phyloP scores from a whole-genome alignment of 2,113 vertebrate genomes.

The Coreoperca whiteheadi region DNA sequence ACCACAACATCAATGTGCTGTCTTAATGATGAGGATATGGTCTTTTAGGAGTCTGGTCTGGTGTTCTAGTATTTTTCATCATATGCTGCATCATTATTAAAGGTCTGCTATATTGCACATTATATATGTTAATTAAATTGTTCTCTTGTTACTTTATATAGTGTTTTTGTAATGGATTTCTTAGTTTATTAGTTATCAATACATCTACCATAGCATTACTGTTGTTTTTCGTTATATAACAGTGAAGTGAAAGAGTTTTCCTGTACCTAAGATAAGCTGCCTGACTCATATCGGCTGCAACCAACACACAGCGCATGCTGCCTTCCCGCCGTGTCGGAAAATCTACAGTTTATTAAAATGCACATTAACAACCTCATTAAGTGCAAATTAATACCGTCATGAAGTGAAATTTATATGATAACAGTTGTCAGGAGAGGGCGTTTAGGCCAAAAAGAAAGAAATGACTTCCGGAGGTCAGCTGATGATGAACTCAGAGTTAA shows the following conservation, averaged over 20 bases:
- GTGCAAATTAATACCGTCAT: background rate
- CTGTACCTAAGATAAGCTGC: conserved; percentile 18
- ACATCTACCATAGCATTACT: background rate
- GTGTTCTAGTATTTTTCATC: background rate
- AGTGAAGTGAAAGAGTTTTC: conserved; percentile 19
- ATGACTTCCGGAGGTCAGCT: background rate
- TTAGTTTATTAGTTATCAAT: background rate
- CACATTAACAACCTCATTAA: background rate
- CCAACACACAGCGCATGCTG: conserved; percentile 15
- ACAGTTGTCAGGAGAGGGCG: fast-evolving
- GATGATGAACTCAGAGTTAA: background rate
- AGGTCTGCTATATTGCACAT: background rate
- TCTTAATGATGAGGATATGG: background rate
- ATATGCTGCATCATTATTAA: background rate
- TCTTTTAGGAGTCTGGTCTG: background rate
- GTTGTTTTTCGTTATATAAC: conserved; percentile 42
- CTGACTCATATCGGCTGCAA: conserved; percentile 60
- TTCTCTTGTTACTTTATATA: background rate
- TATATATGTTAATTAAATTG: background rate
- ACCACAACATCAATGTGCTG: background rate
- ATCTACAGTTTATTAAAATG: fast-evolving
- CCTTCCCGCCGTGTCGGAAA: conserved; percentile 23
- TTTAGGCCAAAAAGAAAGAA: background rate
- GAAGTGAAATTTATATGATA: background rate
- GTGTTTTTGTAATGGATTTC: background rate